Evolutionary conservation across 30 jellyfish, hydroid and myxozoan genomes (phyloP).

Genomic region (Aurelia aurita complex sp. Pacific): DNA sequence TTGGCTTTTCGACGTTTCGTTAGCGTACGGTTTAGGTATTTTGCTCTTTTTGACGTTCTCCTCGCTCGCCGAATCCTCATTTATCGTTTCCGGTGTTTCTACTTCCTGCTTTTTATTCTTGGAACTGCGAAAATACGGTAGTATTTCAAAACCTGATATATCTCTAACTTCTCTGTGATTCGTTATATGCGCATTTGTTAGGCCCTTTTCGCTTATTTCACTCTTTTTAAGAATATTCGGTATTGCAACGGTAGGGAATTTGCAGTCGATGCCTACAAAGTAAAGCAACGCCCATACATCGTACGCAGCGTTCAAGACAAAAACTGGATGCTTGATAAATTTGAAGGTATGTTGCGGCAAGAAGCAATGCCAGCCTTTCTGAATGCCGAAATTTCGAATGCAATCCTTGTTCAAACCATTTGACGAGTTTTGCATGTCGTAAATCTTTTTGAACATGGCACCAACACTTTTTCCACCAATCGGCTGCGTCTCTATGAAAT

Average conservation of each 20-base stretch:
- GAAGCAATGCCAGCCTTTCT: slow-evolving; percentile 94
- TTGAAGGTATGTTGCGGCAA: slow-evolving; percentile 87
- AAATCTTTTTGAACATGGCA: slow-evolving; percentile 73
- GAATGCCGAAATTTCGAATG: slow-evolving; percentile 68
- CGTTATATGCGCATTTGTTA: not conserved
- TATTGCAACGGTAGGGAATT: slow-evolving; percentile 75
- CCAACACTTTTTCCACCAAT: slow-evolving; percentile 97
- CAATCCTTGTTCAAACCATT: slow-evolving; percentile 92
- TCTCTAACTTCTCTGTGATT: slow-evolving; percentile 55
- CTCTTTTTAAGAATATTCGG: slow-evolving; percentile 45
- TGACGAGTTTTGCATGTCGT: slow-evolving; percentile 94
- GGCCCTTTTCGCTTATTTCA: not conserved
- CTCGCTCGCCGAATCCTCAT: not conserved
- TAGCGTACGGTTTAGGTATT: slow-evolving; percentile 15
- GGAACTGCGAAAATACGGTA: slow-evolving; percentile 81
- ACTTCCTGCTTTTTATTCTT: slow-evolving; percentile 1
- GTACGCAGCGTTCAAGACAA: slow-evolving; percentile 93
- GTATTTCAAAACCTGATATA: slow-evolving; percentile 93
- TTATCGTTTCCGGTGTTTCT: slow-evolving; percentile 8
- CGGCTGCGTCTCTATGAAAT: slow-evolving; percentile 95
- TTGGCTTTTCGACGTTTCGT: slow-evolving; percentile 13
- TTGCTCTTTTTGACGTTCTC: slow-evolving; percentile 8
- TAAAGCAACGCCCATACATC: slow-evolving; percentile 99
- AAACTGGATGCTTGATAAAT: slow-evolving; percentile 91
- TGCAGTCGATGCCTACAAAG: slow-evolving; percentile 93